Conservation (phyloP, 2,797 vertebrate genomes). For the Megalops cyprinoides region DNA sequence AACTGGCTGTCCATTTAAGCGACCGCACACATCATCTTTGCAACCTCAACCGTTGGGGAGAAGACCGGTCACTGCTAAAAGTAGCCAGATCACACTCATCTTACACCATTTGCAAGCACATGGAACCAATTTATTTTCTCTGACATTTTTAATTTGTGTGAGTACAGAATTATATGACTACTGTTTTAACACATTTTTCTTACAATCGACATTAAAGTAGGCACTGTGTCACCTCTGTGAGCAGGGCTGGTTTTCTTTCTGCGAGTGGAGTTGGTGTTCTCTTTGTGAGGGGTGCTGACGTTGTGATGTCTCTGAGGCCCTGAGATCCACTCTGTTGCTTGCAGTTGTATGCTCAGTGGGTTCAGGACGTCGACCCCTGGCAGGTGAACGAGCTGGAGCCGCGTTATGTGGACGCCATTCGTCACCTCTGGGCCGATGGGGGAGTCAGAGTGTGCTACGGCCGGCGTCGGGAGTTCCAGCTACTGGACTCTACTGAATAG, state of each 20-base stretch:
- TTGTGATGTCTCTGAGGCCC: neutral
- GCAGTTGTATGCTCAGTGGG: constrained; percentile 54
- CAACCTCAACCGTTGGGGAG: neutral
- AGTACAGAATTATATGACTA: too few relatives aligned
- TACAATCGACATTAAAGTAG: too few relatives aligned
- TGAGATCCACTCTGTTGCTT: neutral
- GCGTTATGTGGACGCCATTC: constrained; percentile 64
- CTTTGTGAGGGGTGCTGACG: too few relatives aligned
- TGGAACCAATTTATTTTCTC: too few relatives aligned
- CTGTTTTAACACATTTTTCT: too few relatives aligned
- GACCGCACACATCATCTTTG: too few relatives aligned
- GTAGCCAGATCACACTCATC: too few relatives aligned
- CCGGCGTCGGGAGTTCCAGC: constrained; percentile 78
- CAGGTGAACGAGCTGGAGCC: constrained; percentile 67
- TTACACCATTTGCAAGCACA: too few relatives aligned
- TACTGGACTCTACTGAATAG: constrained; percentile 83
- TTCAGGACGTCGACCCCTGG: constrained; percentile 65
- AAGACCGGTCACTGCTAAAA: too few relatives aligned
- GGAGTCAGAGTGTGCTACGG: constrained; percentile 74
- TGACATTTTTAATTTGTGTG: too few relatives aligned
- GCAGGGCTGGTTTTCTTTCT: neutral
- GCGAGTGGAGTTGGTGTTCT: too few relatives aligned
- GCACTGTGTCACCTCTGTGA: neutral
- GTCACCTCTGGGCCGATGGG: constrained; percentile 71
- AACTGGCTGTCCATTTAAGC: too few relatives aligned